Evolutionary conservation across 2,797 vertebrate genomes (phyloP), one percentile per base, ranked within the genome.

Genomic region (Microhierax caerulescens): DNA sequence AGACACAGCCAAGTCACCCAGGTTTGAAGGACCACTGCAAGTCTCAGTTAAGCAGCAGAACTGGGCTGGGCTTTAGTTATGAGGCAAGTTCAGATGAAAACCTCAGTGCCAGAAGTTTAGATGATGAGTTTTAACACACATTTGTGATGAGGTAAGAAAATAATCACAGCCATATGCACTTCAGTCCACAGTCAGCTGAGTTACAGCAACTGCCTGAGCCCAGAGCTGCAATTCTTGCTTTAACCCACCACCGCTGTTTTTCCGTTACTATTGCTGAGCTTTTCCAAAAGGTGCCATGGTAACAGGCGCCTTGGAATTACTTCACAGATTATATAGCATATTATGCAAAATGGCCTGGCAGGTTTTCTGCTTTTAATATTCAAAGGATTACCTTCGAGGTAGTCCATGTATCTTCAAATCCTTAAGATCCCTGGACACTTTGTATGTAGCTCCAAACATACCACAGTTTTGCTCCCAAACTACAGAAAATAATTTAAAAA

Each of bases 291-390:
- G 36, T 95, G 74, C 83, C 93, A 97, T 96, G 93, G 96, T 36
- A 97, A 97, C 97, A 85, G 72, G 80, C 59, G 95, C 85, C 83
- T 88, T 91, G 88, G 90, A 95, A 76, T 76, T 4, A 24, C 59
- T 86, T 86, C 83, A 78, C 47, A 90, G 61, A 79, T 64, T 84
- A 70, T 30, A 74, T n/a, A 92, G 92, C 18, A 1, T 45, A 32
- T 73, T 88, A 96, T 74, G 67, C 90, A 94, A 93, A 94, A 48
- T 68, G 63, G 17, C 12, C 72, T 70, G 73, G 57, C 48, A 88
- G 80, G 50, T 73, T 81, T 93, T 76, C 67, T 84, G 36, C 39
- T 86, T 94, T 90, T 63, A 95, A 76, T 86, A 93, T 89, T 85
- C 74, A 67, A 94, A 90, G 43, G 74, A 76, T 79, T 86, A 63